phyloP scores from a whole-genome alignment of 2,113 vertebrate species.

The Muscicapa adusta region DNA sequence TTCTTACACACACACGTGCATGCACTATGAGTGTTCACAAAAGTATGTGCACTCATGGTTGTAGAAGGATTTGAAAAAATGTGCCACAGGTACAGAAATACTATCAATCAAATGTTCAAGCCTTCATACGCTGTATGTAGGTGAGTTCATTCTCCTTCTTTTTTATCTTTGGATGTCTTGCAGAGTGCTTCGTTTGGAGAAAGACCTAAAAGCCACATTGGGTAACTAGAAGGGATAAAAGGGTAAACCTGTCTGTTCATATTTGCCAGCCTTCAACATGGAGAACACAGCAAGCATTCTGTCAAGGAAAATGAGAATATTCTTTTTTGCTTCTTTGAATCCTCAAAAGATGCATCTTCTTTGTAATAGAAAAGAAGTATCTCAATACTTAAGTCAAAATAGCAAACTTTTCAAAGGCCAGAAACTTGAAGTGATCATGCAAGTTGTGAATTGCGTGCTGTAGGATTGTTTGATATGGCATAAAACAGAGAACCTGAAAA shows the following conservation, averaged over 20 bases:
- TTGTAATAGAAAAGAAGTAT: slow-evolving; percentile 65
- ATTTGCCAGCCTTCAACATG: slow-evolving; percentile 63
- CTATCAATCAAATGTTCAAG: slow-evolving; percentile 61
- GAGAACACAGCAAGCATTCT: slow-evolving; percentile 67
- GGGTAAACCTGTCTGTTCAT: slow-evolving; percentile 61
- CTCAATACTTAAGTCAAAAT: slow-evolving; percentile 73
- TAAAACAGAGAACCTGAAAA: slow-evolving; percentile 21
- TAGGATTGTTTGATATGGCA: slow-evolving; percentile 53
- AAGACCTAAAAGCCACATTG: slow-evolving; percentile 66
- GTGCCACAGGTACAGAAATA: slow-evolving; percentile 18
- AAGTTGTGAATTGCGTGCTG: not conserved
- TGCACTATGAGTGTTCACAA: not conserved
- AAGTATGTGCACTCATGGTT: not conserved
- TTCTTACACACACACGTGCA: not conserved
- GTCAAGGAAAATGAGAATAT: slow-evolving; percentile 73
- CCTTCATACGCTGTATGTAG: slow-evolving; percentile 28
- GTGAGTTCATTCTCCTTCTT: slow-evolving; percentile 38
- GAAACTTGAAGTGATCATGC: slow-evolving; percentile 48
- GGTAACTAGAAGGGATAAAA: slow-evolving; percentile 73
- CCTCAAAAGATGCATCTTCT: slow-evolving; percentile 70
- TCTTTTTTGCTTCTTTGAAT: slow-evolving; percentile 71
- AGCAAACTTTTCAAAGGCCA: slow-evolving; percentile 72
- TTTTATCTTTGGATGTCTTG: slow-evolving; percentile 65
- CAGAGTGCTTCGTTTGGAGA: slow-evolving; percentile 63
- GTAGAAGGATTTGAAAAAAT: slow-evolving; percentile 45